Conservation (phyloP, 2,797 vertebrate genomes). For the Sebastiscus tertius region DNA sequence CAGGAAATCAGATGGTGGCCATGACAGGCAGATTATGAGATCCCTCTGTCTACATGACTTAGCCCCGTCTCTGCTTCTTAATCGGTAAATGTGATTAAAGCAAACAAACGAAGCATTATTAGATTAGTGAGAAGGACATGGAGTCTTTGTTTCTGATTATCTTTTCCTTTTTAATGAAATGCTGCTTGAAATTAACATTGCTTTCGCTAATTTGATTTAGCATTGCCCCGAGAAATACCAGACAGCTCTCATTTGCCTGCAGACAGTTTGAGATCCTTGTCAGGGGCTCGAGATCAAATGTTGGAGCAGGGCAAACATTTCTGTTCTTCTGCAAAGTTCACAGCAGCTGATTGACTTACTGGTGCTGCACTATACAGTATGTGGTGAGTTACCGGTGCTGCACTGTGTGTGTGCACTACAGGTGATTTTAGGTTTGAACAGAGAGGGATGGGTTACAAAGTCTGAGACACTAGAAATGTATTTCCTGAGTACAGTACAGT, state of each 20-base stretch:
- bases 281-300: constrained; percentile 61
- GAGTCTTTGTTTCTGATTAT: constrained; percentile 80
- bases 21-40: constrained; percentile 80
- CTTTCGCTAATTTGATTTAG: constrained; percentile 81
- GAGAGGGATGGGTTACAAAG: neutral
- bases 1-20: constrained; percentile 78
- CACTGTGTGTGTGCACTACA: constrained; percentile 10
- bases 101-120: constrained; percentile 83
- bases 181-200: constrained; percentile 84
- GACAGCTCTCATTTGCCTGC: constrained; percentile 72
- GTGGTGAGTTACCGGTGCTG: no score
- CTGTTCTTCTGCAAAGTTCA: constrained; percentile 71
- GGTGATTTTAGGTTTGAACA: constrained; percentile 23
- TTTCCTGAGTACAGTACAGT: no score
- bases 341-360: constrained; percentile 62
- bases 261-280: constrained; percentile 77
- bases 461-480: neutral
- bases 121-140: constrained; percentile 81
- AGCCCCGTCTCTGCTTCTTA: constrained; percentile 70
- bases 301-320: constrained; percentile 62
- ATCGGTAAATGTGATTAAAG: constrained; percentile 83
- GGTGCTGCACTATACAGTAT: constrained; percentile 13
- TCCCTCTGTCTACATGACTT: constrained; percentile 77
- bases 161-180: constrained; percentile 82
- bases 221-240: constrained; percentile 74